phyloP scores from a whole-genome alignment of 2,113 vertebrate genomes.

The Artemisiospiza belli region DNA sequence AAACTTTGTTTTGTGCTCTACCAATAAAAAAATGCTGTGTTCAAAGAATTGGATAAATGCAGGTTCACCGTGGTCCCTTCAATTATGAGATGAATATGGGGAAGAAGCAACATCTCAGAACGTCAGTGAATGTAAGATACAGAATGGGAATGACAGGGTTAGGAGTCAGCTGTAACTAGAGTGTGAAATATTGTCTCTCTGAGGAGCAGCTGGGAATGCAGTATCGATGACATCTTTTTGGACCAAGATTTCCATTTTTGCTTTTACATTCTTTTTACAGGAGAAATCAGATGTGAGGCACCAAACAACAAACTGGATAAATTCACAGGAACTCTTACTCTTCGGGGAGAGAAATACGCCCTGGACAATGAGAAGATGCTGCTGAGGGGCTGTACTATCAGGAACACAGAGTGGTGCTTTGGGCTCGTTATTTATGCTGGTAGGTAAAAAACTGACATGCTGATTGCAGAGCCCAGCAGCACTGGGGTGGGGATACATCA shows the following conservation, averaged over 20 bases:
- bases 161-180: neutral
- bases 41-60: neutral
- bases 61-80: neutral
- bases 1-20: neutral
- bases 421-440: slow-evolving; percentile 93
- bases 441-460: slow-evolving; percentile 38
- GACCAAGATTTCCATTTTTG: neutral
- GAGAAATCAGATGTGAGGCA: slow-evolving; percentile 86
- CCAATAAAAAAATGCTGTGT: neutral
- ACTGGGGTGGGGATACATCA: neutral
- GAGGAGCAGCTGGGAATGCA: neutral
- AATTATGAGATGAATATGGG: neutral
- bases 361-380: slow-evolving; percentile 90
- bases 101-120: neutral
- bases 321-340: slow-evolving; percentile 85
- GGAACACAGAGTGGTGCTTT: slow-evolving; percentile 96
- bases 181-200: neutral
- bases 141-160: neutral
- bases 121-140: neutral
- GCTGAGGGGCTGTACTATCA: slow-evolving; percentile 88
- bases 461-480: neutral
- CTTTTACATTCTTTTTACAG: slow-evolving; percentile 65
- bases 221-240: neutral
- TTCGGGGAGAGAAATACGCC: slow-evolving; percentile 72
- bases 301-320: slow-evolving; percentile 93